Conservation (phyloP, 2,113 vertebrate genomes). For the Caretta caretta region DNA sequence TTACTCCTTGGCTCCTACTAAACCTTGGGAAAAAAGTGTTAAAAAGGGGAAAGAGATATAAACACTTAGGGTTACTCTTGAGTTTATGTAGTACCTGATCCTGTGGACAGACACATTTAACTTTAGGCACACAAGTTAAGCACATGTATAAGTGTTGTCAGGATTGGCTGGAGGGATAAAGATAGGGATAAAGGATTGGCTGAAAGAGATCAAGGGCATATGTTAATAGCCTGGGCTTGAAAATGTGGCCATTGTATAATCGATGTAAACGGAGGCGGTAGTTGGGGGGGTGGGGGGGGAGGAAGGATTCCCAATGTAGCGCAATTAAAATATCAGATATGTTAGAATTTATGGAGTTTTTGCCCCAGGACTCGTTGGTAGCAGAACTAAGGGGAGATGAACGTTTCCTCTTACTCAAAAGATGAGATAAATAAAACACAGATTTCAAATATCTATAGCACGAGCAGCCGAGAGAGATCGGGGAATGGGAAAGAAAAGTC, state of each 20-base stretch:
- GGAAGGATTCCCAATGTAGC: background rate
- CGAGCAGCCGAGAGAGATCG: background rate
- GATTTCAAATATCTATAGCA: accelerated
- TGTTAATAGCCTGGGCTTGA: background rate
- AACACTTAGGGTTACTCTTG: too few species aligned
- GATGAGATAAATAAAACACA: background rate
- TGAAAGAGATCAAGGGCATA: background rate
- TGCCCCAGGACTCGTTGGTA: background rate
- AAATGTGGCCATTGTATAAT: background rate
- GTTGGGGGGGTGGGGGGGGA: too few species aligned
- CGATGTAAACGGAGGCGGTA: background rate
- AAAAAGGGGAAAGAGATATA: too few species aligned
- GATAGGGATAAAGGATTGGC: too few species aligned
- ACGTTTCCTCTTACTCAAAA: accelerated
- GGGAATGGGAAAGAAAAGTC: background rate
- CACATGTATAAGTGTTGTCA: background rate
- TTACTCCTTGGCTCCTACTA: background rate
- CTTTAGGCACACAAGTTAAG: background rate
- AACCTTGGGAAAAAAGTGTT: background rate
- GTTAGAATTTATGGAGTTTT: background rate
- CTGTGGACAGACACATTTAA: background rate
- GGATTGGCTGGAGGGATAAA: background rate
- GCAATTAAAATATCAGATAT: background rate
- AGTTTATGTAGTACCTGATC: too few species aligned
- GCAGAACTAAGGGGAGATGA: background rate